Conservation (phyloP, 92 coral and sea anemone species). For the Muricea muricata region DNA sequence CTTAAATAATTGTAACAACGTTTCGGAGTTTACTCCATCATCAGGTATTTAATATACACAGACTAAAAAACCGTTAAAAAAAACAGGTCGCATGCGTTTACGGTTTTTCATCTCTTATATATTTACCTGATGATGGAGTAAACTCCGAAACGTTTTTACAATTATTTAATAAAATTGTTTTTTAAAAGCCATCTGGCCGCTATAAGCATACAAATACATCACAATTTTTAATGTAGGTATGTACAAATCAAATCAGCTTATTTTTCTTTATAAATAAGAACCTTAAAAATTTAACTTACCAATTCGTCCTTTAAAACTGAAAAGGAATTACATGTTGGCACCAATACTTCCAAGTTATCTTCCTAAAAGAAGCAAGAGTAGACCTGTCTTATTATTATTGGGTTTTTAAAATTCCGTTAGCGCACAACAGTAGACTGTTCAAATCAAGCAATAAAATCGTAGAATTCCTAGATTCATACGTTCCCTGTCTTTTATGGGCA, state of each 20-base stretch:
- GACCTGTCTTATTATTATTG: background rate
- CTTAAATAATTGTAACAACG: no score
- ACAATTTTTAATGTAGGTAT: background rate
- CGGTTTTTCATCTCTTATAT: no score
- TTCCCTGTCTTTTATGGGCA: background rate
- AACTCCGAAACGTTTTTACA: no score
- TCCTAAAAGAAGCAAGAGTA: background rate
- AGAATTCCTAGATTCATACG: background rate
- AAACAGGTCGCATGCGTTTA: no score
- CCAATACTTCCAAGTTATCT: background rate
- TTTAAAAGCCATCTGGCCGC: no score
- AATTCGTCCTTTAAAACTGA: conserved; percentile 6
- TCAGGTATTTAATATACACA: no score
- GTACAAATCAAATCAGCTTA: background rate
- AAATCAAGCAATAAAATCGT: background rate
- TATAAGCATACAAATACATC: no score
- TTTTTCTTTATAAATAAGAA: background rate
- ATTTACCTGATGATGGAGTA: no score
- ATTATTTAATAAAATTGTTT: no score
- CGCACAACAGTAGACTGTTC: background rate
- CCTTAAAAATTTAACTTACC: background rate
- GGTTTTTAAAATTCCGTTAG: no score
- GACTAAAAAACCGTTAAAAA: no score
- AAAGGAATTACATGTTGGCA: conserved; percentile 1
- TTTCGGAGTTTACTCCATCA: no score